phyloP scores from a whole-genome alignment of 2,113 vertebrate genomes.

The Microtus pennsylvanicus region DNA sequence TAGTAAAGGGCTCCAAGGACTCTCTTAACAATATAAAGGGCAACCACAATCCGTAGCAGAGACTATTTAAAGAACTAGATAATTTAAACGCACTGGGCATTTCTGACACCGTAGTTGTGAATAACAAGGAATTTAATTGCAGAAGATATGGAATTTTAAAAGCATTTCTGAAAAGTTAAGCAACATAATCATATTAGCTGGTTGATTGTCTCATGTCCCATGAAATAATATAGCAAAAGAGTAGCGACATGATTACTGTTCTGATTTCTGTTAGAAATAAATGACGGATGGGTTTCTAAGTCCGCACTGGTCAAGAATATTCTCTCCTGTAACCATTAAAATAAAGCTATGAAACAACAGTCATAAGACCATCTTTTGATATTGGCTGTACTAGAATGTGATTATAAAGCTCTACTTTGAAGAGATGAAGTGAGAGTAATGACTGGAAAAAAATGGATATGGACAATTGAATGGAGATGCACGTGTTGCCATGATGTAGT shows the following conservation, averaged over 20 bases:
- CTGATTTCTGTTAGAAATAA: neutral
- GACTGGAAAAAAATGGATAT: neutral
- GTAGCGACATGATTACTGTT: too few species aligned
- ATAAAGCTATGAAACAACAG: neutral
- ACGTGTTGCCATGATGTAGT: neutral
- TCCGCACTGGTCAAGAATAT: neutral
- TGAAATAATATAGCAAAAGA: neutral
- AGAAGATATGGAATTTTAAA: neutral
- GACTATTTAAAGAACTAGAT: neutral
- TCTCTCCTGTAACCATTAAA: neutral
- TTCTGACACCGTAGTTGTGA: neutral
- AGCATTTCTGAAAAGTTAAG: neutral
- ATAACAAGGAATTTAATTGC: neutral
- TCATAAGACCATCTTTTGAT: neutral
- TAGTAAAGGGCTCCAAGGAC: neutral
- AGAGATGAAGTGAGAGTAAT: neutral
- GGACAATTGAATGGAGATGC: neutral
- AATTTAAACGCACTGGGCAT: neutral
- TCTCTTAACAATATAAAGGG: neutral
- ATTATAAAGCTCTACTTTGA: neutral
- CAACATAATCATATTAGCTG: neutral
- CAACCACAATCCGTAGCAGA: neutral
- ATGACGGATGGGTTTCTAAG: neutral
- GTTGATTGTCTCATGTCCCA: neutral
- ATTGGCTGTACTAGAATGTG: neutral